These are phyloP conservation scores for Palythoa caribaeorum DNA, from an alignment of 92 coral and sea anemone genomes.

Conservation along the genomic window DNA sequence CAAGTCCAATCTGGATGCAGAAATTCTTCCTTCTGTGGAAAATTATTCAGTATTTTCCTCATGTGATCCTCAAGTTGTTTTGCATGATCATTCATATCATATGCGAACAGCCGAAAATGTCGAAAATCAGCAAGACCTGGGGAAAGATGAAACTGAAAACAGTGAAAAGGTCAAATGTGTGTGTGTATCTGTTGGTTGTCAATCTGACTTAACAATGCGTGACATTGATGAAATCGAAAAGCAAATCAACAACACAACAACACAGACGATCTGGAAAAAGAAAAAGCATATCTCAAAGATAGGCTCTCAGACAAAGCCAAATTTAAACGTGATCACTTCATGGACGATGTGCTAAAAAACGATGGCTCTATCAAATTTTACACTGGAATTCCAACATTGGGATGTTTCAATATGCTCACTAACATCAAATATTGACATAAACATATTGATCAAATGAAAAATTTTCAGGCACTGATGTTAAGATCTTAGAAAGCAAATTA, in stretches of 20 bases:
- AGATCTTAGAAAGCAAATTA: too few relatives aligned
- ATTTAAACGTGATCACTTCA: conserved; percentile 47
- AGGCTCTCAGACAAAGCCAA: conserved; percentile 37
- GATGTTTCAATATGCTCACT: conserved; percentile 51
- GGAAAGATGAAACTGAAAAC: conserved; percentile 20
- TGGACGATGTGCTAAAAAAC: conserved; percentile 54
- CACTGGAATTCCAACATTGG: conserved; percentile 60
- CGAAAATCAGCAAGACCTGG: not conserved
- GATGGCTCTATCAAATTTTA: conserved; percentile 60
- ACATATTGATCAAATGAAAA: conserved; percentile 2
- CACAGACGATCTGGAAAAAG: conserved; percentile 7
- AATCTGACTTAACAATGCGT: conserved; percentile 36
- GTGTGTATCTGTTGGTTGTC: conserved; percentile 37
- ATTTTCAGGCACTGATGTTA: too few relatives aligned
- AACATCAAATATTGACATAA: too few relatives aligned
- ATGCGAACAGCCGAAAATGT: not conserved
- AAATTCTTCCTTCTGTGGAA: not conserved
- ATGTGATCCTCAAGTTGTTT: not conserved
- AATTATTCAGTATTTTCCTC: not conserved
- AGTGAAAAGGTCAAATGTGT: conserved; percentile 34
- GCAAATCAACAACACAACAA: conserved; percentile 1
- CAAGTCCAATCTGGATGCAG: not conserved
- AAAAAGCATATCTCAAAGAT: conserved; percentile 19
- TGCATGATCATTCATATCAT: conserved; percentile 4
- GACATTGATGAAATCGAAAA: conserved; percentile 31